A percentile compares a stretch with the other conserved stretches of the same genome.
Conservation (phyloP, 2,113 vertebrate genomes). For the Dromiciops gliroides region DNA sequence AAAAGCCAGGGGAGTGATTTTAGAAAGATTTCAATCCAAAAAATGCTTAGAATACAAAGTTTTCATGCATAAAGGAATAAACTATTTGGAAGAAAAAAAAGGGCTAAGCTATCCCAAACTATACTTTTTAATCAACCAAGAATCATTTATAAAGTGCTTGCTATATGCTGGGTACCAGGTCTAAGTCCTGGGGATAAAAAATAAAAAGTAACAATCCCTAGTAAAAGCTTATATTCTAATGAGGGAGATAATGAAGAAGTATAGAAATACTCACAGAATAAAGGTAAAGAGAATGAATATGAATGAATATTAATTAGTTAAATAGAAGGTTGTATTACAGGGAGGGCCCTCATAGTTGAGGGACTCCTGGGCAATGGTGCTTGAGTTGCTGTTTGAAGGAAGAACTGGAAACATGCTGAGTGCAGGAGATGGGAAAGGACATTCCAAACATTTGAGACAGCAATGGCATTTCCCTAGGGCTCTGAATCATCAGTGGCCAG, state of each 20-base stretch:
- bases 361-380: neutral
- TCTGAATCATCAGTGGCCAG: neutral
- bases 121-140: neutral
- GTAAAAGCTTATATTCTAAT: neutral
- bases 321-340: neutral
- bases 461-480: neutral
- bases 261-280: neutral
- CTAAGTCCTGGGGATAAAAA: neutral
- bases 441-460: neutral
- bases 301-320: neutral
- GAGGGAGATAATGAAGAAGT: neutral
- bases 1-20: conserved; percentile 30
- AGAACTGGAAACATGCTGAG: neutral
- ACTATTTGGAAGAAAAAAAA: neutral
- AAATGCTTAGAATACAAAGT: conserved; percentile 7
- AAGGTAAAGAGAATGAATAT: neutral
- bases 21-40: conserved; percentile 44
- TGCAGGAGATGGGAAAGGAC: neutral
- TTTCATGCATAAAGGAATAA: conserved; percentile 45
- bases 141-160: conserved; percentile 11
- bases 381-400: neutral
- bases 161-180: neutral
- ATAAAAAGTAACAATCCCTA: neutral
- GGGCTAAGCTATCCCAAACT: neutral
- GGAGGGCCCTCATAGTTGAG: neutral